Percentiles rank a stretch among this genome's conserved stretches.
phyloP scores from a whole-genome alignment of 2,888 invertebrate species.

The Muscina levida region DNA sequence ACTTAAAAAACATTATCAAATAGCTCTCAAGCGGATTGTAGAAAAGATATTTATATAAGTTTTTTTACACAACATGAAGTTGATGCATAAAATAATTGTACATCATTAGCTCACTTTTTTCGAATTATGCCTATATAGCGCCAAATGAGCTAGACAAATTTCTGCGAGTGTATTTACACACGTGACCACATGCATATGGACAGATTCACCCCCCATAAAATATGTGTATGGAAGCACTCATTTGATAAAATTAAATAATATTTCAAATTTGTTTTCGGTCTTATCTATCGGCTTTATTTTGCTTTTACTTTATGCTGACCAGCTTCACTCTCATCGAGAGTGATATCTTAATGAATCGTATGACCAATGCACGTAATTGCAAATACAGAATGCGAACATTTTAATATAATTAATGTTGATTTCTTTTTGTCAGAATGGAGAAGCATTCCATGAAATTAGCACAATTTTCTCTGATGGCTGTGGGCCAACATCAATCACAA shows the following conservation, averaged over 20 bases:
- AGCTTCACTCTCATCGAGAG: not conserved
- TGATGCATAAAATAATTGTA: too few relatives aligned
- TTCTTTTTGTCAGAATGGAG: slow-evolving; percentile 26
- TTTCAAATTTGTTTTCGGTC: not conserved
- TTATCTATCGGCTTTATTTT: not conserved
- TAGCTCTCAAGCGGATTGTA: too few relatives aligned
- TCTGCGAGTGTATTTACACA: not conserved
- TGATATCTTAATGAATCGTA: slow-evolving; percentile 11
- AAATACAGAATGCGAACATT: slow-evolving; percentile 10
- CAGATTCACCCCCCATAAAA: not conserved
- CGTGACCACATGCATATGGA: not conserved
- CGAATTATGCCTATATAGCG: too few relatives aligned
- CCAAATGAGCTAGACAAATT: not conserved
- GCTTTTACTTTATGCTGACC: not conserved
- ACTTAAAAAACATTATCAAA: too few relatives aligned
- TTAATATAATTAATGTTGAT: slow-evolving; percentile 32
- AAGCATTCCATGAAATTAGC: slow-evolving; percentile 18
- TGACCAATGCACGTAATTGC: not conserved
- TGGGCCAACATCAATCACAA: slow-evolving; percentile 18
- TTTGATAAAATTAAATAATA: slow-evolving; percentile 17
- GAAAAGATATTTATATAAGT: too few relatives aligned
- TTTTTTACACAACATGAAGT: too few relatives aligned
- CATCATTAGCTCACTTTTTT: too few relatives aligned
- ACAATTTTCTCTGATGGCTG: slow-evolving; percentile 29
- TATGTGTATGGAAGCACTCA: slow-evolving; percentile 1